Conservation (phyloP, 2,113 vertebrate genomes). For the Aldabrachelys gigantea region DNA sequence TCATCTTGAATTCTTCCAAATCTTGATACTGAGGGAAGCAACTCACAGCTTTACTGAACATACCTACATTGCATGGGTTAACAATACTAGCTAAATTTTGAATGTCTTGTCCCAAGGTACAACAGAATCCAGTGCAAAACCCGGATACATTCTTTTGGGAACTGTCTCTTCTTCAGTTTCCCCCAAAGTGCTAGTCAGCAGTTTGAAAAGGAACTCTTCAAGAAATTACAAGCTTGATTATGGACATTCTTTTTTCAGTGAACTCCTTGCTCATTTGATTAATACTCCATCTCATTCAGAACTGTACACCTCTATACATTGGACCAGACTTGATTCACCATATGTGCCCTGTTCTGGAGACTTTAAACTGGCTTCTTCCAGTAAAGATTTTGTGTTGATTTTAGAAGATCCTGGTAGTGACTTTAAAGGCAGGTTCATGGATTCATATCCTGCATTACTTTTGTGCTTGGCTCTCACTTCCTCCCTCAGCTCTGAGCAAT, state of each 20-base stretch:
- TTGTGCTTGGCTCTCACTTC: constrained; percentile 49
- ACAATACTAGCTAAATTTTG: background rate
- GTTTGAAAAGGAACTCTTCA: constrained; percentile 30
- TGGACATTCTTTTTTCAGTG: constrained; percentile 34
- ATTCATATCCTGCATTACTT: constrained; percentile 57
- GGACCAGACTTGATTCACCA: constrained; percentile 58
- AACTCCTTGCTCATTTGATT: constrained; percentile 40
- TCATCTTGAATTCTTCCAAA: background rate
- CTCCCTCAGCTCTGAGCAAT: constrained; percentile 25
- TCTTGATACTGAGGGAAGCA: background rate
- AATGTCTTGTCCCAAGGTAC: background rate
- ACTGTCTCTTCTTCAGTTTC: background rate
- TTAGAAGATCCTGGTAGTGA: constrained; percentile 60
- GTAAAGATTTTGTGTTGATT: constrained; percentile 63
- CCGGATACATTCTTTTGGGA: background rate
- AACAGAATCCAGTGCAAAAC: background rate
- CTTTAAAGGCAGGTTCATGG: constrained; percentile 64
- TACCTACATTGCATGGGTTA: background rate
- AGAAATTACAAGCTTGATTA: constrained; percentile 49
- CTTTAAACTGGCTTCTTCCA: constrained; percentile 60
- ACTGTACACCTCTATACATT: constrained; percentile 47
- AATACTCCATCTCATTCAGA: constrained; percentile 45
- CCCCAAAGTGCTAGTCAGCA: background rate
- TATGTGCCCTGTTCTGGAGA: constrained; percentile 24
- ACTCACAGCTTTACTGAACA: background rate